Evolutionary conservation across 2,888 invertebrate species (phyloP), one percentile per base, ranked within the genome.

Genomic region (Mythimna loreyi): DNA sequence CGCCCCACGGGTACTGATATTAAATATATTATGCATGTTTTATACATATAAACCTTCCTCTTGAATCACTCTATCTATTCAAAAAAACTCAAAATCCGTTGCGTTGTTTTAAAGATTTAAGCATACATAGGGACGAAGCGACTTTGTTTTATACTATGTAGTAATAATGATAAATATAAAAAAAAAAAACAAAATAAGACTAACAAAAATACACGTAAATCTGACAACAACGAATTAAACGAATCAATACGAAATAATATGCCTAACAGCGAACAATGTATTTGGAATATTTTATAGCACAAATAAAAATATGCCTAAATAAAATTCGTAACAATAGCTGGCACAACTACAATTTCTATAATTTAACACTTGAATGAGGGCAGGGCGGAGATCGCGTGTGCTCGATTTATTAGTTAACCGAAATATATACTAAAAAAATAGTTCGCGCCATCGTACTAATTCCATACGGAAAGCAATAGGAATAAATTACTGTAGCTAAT

Each of bases 401-500:
- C 63, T 60, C 68, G 79, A 85, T 86, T 89, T 87, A 89, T 88
- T 85, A 86, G 75, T 52, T 80, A 77, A 81, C 75, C 79, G 74
- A 84, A 85, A 84, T 81, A 80, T 82, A 85, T 82, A 85, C 83
- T 75, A 83, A 87, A 87, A 84, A 82, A 82, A 78, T 80, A 79
- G 75, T 83, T 75, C 78, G 81, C 81, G 79, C 74, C 62, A 75
- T 83, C 82, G 81, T 81, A 86, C 88, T 89, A 87, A 87, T 90
- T 89, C 85, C 72, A 80, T 81, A 82, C 81, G 82, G 81, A 81
- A 82, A 83, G 85, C 88, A 87, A 87, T 87, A 84, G 73, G 85
- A 89, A 89, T 88, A 88, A 88, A 89, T 89, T 88, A 87, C 75
- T 68, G 65, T 74, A 69, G 77, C 83, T 86, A 86, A 89, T 88